Conservation (phyloP, 2,113 vertebrate species). For the Cinclus mexicanus region DNA sequence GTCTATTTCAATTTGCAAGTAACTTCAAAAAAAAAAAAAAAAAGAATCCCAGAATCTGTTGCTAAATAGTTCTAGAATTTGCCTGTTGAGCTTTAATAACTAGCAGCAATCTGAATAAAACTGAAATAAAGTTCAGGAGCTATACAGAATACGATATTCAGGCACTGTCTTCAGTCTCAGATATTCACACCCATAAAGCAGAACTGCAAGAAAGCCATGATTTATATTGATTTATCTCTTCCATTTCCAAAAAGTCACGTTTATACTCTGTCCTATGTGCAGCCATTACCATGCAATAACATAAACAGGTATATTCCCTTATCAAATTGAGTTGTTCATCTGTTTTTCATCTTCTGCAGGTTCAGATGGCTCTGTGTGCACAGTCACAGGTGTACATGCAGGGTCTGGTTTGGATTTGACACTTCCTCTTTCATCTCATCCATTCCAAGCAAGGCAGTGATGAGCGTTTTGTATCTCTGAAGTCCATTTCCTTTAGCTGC, state of each 20-base stretch:
- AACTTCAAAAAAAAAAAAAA: neutral
- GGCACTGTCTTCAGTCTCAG: neutral
- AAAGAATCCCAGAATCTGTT: neutral
- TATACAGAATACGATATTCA: neutral
- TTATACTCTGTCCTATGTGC: neutral
- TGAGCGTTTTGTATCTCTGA: neutral
- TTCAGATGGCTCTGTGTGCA: neutral
- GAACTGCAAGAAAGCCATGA: neutral
- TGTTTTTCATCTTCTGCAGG: slow-evolving; percentile 21
- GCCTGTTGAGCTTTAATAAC: neutral
- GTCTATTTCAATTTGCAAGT: neutral
- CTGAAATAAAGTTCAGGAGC: neutral
- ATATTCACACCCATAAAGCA: neutral
- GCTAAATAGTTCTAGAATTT: neutral
- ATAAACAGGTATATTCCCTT: neutral
- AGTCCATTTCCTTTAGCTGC: slow-evolving; percentile 4
- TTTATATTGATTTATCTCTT: neutral
- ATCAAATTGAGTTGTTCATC: neutral
- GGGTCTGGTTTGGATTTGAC: neutral
- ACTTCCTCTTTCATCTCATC: neutral
- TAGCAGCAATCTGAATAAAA: neutral
- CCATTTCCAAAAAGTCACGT: neutral
- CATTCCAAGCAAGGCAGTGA: neutral
- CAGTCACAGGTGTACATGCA: neutral
- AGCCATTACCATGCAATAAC: neutral